Evolutionary conservation across 1,140 invertebrate genomes (phyloP), one percentile per base, ranked within the genome.

Genomic region (Drepana arcuata): DNA sequence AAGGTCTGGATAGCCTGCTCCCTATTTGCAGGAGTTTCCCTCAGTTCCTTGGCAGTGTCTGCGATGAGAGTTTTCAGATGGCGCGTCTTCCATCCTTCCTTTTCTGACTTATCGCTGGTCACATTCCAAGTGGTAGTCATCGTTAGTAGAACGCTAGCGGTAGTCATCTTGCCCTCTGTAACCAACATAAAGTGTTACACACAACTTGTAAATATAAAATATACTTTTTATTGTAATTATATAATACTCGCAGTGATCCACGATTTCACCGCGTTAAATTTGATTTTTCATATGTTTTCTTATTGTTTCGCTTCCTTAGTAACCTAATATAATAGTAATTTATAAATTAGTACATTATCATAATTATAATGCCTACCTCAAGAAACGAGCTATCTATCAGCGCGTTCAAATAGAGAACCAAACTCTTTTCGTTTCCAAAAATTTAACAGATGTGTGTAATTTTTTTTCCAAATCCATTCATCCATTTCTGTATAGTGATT

Each of bases 1-100:
- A 92, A 78, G 53, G 89, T 87, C 9, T 72, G 53, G 23, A 92
- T 61, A 9, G 87, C 86, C 51, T 91, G 88, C 18, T 86, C 84
- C 16, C 86, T 75, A 0, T 77, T 85, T 2, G 70, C 65, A 2
- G 88, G 84, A 25, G 89, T 88, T 67, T 92, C 91, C 10, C 90
- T 60, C 6, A 92, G 56, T 57, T 92, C 89, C 7, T 75, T 77
- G 27, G 84, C 85, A 1, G 90, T 89, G 1, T 90, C 53, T 0
- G 59, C 59, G 0, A 58, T 51, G 3, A 66, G 14, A 16, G 57
- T 62, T 18, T 60, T 46, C 0, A 59, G 23, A 0, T 28, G 40
- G 0, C 48, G 37, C 1, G 39, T 38, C 11, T 52, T 12, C 10
- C 50, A 38, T 10, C 48, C 59, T 7, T 71, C 63, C 23, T 61